Percentiles rank a stretch among this genome's conserved stretches.
These are phyloP conservation scores for Diorhabda sublineata DNA, from an alignment of 1,140 invertebrate species.

Conservation along the genomic window DNA sequence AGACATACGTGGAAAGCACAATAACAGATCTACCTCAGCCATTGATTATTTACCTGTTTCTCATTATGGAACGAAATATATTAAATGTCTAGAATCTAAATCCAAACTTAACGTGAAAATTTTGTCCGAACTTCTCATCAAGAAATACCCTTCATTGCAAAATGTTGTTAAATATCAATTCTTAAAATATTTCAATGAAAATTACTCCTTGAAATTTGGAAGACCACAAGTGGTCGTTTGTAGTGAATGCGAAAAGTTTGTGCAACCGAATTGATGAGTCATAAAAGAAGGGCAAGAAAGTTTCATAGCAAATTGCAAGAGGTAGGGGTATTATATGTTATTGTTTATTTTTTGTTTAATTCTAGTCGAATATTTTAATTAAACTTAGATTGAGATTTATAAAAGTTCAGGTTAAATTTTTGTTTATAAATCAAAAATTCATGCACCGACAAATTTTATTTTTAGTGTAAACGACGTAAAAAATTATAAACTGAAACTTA, in stretches of 20 bases:
- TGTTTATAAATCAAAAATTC: too few relatives aligned
- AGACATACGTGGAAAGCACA: background rate
- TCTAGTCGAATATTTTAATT: too few relatives aligned
- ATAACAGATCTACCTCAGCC: background rate
- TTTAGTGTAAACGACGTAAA: too few relatives aligned
- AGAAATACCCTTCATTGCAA: background rate
- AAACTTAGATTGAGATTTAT: too few relatives aligned
- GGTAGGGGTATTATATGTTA: too few relatives aligned
- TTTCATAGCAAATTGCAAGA: too few relatives aligned
- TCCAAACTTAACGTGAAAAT: background rate
- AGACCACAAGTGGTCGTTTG: background rate
- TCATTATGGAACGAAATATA: background rate
- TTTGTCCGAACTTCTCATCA: background rate
- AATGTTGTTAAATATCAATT: background rate
- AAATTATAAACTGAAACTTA: too few relatives aligned
- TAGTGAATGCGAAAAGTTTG: background rate
- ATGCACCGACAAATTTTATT: too few relatives aligned
- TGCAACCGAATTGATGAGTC: background rate
- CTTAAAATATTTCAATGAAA: background rate
- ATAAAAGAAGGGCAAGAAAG: too few relatives aligned
- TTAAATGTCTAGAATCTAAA: background rate
- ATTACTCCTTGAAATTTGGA: background rate
- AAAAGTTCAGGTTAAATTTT: too few relatives aligned
- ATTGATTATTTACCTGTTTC: background rate
- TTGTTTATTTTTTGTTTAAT: too few relatives aligned